Conservation (phyloP, 2,113 vertebrate genomes). For the Hemiscyllium ocellatum region DNA sequence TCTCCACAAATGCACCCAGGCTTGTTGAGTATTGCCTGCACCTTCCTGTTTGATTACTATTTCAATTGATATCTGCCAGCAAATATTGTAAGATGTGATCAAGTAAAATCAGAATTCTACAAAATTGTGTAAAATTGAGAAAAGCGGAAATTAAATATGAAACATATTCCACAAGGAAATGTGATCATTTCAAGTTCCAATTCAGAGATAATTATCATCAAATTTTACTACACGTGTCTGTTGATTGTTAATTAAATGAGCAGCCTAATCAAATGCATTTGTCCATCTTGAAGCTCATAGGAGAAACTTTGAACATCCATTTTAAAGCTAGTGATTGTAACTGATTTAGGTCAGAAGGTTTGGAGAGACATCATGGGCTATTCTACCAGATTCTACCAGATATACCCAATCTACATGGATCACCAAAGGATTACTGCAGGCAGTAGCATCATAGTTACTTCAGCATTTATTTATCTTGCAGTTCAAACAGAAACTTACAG, state of each 20-base stretch:
- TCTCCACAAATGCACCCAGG: too few relatives aligned
- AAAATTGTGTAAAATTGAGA: slow-evolving; percentile 20
- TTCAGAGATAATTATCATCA: not conserved
- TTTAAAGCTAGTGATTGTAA: not conserved
- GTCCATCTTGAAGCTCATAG: not conserved
- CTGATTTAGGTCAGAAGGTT: slow-evolving; percentile 10
- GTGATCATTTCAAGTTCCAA: not conserved
- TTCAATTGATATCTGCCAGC: not conserved
- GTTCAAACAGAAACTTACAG: not conserved
- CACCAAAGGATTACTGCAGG: slow-evolving; percentile 16
- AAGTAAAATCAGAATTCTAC: not conserved
- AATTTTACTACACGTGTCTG: not conserved
- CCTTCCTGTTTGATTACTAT: not conserved
- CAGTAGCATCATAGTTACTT: not conserved
- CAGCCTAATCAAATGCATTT: not conserved
- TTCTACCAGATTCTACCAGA: not conserved
- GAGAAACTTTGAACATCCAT: slow-evolving; percentile 14
- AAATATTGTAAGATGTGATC: not conserved
- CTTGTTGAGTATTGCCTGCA: too few relatives aligned
- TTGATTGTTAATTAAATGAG: slow-evolving; percentile 11
- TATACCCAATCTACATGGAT: not conserved
- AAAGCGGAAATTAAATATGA: not conserved
- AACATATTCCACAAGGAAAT: not conserved
- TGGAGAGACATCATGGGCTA: not conserved
- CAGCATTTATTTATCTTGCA: not conserved